Percentiles rank a stretch among this genome's conserved stretches.
These are phyloP conservation scores for Varanus salvator DNA, from an alignment of 2,113 vertebrate species.

Conservation along the genomic window DNA sequence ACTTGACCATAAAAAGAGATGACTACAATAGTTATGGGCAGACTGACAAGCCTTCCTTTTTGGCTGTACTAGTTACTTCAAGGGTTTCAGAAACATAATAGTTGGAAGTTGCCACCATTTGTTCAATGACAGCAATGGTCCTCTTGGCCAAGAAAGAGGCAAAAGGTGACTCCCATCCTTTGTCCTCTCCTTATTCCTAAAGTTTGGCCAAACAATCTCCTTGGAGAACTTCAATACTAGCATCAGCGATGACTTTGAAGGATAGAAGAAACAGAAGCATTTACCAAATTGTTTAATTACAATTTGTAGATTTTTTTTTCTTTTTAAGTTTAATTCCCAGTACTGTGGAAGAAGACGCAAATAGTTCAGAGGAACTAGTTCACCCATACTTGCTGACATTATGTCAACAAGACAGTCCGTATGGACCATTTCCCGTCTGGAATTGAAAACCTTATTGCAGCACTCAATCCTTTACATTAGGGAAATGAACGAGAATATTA, in stretches of 20 bases:
- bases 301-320: background rate
- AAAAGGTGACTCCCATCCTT: background rate
- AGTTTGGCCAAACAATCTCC: background rate
- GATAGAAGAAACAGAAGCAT: background rate
- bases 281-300: background rate
- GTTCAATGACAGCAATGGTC: too few relatives aligned
- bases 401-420: too few relatives aligned
- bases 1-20: background rate
- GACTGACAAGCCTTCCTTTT: background rate
- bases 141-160: too few relatives aligned
- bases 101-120: background rate
- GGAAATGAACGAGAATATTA: background rate
- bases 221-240: background rate
- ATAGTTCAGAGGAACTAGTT: background rate
- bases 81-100: background rate
- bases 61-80: background rate
- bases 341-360: background rate
- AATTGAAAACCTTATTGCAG: background rate
- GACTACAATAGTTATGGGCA: background rate
- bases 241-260: background rate
- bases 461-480: background rate
- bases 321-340: background rate
- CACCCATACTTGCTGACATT: too few relatives aligned
- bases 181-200: too few relatives aligned
- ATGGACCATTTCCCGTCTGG: too few relatives aligned